Conservation (phyloP, 2,888 invertebrate species). For the Morpho achilles region DNA sequence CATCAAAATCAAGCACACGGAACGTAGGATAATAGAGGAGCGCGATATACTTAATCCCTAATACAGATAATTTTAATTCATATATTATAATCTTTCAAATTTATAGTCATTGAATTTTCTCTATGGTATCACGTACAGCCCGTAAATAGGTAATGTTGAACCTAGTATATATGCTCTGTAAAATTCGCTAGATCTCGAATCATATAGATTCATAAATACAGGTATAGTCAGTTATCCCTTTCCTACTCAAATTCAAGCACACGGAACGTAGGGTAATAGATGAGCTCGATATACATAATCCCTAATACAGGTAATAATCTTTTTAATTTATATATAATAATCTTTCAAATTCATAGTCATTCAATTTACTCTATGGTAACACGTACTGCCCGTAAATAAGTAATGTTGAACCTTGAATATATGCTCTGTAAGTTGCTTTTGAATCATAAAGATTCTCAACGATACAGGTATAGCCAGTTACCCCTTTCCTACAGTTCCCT, state of each 20-base stretch:
- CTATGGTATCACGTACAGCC: too few species aligned
- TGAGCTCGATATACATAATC: slow-evolving; percentile 31
- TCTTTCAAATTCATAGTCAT: too few species aligned
- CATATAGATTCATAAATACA: neutral
- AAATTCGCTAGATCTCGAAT: neutral
- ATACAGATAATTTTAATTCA: slow-evolving; percentile 2
- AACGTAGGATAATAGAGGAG: slow-evolving; percentile 47
- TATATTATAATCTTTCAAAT: neutral
- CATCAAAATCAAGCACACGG: slow-evolving; percentile 61
- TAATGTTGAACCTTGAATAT: too few species aligned
- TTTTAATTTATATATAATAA: neutral
- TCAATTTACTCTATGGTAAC: too few species aligned
- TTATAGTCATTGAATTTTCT: too few species aligned
- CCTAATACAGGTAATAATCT: slow-evolving; percentile 7
- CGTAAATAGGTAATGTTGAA: too few species aligned
- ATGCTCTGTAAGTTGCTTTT: neutral
- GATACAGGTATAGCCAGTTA: neutral
- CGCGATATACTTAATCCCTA: slow-evolving; percentile 26
- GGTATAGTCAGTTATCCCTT: slow-evolving; percentile 6
- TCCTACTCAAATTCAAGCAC: slow-evolving; percentile 54
- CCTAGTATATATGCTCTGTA: neutral
- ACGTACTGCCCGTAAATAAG: too few species aligned
- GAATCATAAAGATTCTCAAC: too few species aligned
- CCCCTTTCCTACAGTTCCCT: slow-evolving; percentile 30
- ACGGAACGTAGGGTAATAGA: slow-evolving; percentile 48